These are phyloP conservation scores for Strigamia crassipes DNA, from an alignment of 2,888 invertebrate genomes.

Conservation along the genomic window DNA sequence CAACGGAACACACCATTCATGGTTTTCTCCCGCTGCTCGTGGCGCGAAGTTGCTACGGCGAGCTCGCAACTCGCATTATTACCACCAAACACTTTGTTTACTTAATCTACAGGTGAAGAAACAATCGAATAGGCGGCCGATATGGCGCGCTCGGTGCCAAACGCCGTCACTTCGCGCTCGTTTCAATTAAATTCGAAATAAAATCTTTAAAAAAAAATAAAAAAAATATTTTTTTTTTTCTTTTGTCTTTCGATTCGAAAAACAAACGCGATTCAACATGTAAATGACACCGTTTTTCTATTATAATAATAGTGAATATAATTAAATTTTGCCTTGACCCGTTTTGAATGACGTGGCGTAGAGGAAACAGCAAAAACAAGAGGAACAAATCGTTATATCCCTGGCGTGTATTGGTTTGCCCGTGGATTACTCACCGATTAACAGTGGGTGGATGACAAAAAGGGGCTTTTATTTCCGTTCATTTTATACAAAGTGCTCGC, in stretches of 20 bases:
- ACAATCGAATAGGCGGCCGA: background rate
- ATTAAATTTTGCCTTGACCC: slow-evolving; percentile 24
- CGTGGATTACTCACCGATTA: slow-evolving; percentile 37
- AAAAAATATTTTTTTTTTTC: background rate
- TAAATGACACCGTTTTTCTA: slow-evolving; percentile 12
- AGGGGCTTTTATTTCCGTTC: background rate
- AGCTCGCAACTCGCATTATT: background rate
- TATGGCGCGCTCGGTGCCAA: no score
- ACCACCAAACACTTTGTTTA: background rate
- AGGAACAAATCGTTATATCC: slow-evolving; percentile 18
- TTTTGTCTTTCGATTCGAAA: background rate
- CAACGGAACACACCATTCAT: slow-evolving; percentile 45
- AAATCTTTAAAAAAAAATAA: background rate
- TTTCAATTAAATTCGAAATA: no score
- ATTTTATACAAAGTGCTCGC: background rate
- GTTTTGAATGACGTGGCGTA: slow-evolving; percentile 23
- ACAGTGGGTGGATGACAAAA: slow-evolving; percentile 2
- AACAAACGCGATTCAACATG: background rate
- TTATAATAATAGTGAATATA: slow-evolving; percentile 17
- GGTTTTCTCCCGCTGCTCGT: slow-evolving; percentile 33
- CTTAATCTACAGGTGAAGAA: background rate
- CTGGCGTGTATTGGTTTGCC: slow-evolving; percentile 37
- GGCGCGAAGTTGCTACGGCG: slow-evolving; percentile 27
- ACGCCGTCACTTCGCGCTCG: no score
- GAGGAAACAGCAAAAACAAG: slow-evolving; percentile 39